These are phyloP conservation scores for Peromyscus polionotus DNA, from an alignment of 2,113 vertebrate species.

Conservation along the genomic window DNA sequence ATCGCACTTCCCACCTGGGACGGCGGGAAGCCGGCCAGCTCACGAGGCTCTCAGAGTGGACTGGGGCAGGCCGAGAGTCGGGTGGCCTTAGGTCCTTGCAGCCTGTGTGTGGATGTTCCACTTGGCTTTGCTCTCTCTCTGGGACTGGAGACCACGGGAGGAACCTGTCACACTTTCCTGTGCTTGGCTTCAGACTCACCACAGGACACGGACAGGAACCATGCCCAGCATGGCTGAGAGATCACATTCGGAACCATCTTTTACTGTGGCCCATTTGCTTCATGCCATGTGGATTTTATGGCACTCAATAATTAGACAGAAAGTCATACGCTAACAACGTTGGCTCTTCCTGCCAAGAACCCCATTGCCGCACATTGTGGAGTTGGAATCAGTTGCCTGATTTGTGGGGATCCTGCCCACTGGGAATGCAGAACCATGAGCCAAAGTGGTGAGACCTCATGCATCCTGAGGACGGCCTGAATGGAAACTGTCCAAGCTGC, in stretches of 20 bases:
- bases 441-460: conserved; percentile 57
- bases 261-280: conserved; percentile 70
- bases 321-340: conserved; percentile 65
- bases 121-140: conserved; percentile 23
- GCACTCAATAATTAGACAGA: conserved; percentile 65
- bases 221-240: conserved; percentile 43
- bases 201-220: conserved; percentile 71
- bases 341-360: conserved; percentile 74
- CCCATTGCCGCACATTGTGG: conserved; percentile 75
- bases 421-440: conserved; percentile 72
- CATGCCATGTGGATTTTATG: conserved; percentile 63
- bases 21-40: rapidly evolving
- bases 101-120: not conserved
- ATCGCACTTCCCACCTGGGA: not conserved
- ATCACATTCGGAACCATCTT: conserved; percentile 10
- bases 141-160: not conserved
- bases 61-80: rapidly evolving
- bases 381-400: conserved; percentile 75
- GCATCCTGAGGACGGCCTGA: conserved; percentile 64
- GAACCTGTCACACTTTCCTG: conserved; percentile 60
- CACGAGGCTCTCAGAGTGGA: not conserved
- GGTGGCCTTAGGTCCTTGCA: not conserved
- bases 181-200: conserved; percentile 65
- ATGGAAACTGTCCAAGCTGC: conserved; percentile 3
- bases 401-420: conserved; percentile 74